Evolutionary conservation across 2,797 vertebrate species (phyloP).

Genomic region (Apogon talboti): DNA sequence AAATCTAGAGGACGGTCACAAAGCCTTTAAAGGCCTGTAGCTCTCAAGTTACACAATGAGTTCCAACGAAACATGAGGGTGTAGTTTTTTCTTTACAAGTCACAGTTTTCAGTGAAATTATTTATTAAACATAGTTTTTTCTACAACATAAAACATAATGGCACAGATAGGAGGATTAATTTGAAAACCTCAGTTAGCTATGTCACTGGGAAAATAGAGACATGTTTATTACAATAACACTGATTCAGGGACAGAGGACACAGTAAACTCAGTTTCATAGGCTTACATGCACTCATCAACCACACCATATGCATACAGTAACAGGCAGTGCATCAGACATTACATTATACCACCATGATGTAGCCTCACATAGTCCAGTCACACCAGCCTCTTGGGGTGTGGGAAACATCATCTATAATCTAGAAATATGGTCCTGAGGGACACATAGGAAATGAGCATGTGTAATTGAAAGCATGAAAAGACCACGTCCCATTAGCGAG

Average conservation of each 20-base stretch:
- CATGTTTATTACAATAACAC: conserved; percentile 40
- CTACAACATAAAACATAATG: conserved; percentile 27
- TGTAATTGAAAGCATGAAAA: conserved; percentile 70
- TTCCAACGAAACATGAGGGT: background rate
- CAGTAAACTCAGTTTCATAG: conserved; percentile 34
- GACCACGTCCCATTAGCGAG: conserved; percentile 62
- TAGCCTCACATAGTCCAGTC: conserved; percentile 51
- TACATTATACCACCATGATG: conserved; percentile 40
- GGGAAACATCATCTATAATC: conserved; percentile 68
- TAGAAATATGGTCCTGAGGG: conserved; percentile 66
- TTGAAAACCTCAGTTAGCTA: conserved; percentile 12
- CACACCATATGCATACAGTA: conserved; percentile 29
- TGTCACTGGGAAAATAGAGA: conserved; percentile 40
- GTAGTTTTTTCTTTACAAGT: background rate
- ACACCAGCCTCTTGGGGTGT: conserved; percentile 48
- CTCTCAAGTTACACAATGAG: background rate
- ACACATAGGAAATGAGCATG: conserved; percentile 72
- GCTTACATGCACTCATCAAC: conserved; percentile 36
- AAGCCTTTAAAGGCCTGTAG: background rate
- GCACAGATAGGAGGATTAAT: conserved; percentile 29
- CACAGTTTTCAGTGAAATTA: conserved; percentile 13
- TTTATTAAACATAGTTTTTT: conserved; percentile 38
- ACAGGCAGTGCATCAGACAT: conserved; percentile 34
- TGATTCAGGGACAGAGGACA: conserved; percentile 33
- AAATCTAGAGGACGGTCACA: conserved; percentile 14